Conservation (phyloP, 1,140 invertebrate genomes). For the Colletes gigas region DNA sequence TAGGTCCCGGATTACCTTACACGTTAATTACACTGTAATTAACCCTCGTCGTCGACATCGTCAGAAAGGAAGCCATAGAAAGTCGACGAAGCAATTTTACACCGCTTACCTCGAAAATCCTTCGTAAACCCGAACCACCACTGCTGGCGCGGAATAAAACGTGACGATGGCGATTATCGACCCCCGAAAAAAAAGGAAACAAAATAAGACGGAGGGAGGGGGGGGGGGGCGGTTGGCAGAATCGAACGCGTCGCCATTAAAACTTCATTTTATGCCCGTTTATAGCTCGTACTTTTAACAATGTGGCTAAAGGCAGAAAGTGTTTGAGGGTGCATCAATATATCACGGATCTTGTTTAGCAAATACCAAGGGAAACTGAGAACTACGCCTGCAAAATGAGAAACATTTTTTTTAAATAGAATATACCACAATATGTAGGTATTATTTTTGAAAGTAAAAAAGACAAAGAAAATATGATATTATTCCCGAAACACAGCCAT, state of each 20-base stretch:
- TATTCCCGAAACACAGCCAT: no score
- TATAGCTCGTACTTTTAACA: constrained; percentile 61
- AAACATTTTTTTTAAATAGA: no score
- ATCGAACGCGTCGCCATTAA: constrained; percentile 58
- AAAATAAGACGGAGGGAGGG: constrained; percentile 53
- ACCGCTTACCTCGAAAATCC: constrained; percentile 59
- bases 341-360: constrained; percentile 14
- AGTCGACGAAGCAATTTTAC: constrained; percentile 58
- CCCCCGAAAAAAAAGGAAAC: constrained; percentile 55
- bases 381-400: no score
- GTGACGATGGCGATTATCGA: constrained; percentile 60
- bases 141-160: constrained; percentile 56
- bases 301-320: constrained; percentile 32
- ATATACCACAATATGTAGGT: no score
- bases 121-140: constrained; percentile 44
- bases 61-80: constrained; percentile 51
- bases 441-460: no score
- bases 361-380: constrained; percentile 4
- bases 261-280: constrained; percentile 60
- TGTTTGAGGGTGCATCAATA: constrained; percentile 4
- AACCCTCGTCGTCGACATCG: constrained; percentile 49
- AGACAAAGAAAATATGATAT: no score
- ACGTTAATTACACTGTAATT: constrained; percentile 65
- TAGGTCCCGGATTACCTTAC: constrained; percentile 60
- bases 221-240: constrained; percentile 12